Evolutionary conservation across 92 coral and sea anemone genomes (phyloP), one percentile per base, ranked within the genome.

Genomic region (Hydrozoanthus gracilis): DNA sequence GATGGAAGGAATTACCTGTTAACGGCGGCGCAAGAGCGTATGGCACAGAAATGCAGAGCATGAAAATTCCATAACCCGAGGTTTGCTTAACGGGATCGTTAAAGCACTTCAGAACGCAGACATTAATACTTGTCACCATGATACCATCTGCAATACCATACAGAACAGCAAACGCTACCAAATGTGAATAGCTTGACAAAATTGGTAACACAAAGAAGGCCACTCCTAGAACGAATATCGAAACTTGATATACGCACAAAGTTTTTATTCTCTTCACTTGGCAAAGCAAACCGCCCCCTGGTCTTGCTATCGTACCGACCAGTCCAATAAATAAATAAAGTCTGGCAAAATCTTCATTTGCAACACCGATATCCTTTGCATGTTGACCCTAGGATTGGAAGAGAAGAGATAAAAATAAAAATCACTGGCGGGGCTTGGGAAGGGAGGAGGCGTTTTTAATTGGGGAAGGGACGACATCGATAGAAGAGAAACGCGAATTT

Each of bases 331-430:
- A 44, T 10, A 70, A 70, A 70, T 44, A 70, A 35, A 70, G n/a
- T 44, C 8, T 70, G 71, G 71, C 83, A 60, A 18, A 44, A 16
- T 47, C 71, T 78, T 58, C 44, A 13, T 78, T 55, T 7, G 83
- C 17, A 49, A 78, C 18, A 44, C 72, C 83, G 16, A 44, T n/a
- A 20, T 78, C 83, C 15, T 60, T 78, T n/a, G 83, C 83, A 78
- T 78, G 83, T 78, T 78, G 83, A 44, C 71, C 83, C 83, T 78
- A 27, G 55, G 7, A 61, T 15, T 11, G 48, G 71, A 12, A 44
- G 3, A 6, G 60, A 61, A 47, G 14, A 44, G 35, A 64, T 15
- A 7, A 4, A 44, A 78, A 58, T 6, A 4, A 11, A 50, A 35
- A 11, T 5, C 6, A 61, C 15, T 65, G 3, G 39, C 39, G 39